Percentiles rank a stretch among this genome's conserved stretches.
These are phyloP conservation scores for Griposia aprilina DNA, from an alignment of 2,888 invertebrate genomes.

Conservation along the genomic window DNA sequence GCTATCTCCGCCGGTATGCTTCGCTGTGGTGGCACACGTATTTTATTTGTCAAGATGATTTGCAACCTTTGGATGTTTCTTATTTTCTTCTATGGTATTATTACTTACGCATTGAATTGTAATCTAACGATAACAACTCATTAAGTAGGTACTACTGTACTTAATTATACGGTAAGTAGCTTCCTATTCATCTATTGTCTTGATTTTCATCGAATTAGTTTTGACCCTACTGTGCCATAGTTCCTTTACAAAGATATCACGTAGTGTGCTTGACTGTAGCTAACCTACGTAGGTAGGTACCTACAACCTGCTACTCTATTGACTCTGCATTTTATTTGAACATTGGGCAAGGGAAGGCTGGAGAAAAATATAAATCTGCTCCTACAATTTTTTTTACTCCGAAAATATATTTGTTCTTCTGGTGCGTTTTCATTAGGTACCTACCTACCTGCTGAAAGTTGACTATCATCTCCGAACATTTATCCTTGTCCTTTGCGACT, in stretches of 20 bases:
- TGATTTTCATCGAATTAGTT: constrained; percentile 25
- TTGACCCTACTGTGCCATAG: constrained; percentile 2
- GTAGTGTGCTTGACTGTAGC: neutral
- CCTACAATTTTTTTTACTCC: neutral
- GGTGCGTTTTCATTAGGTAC: neutral
- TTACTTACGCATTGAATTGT: neutral
- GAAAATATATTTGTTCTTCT: neutral
- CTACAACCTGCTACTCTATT: neutral
- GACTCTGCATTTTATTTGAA: neutral
- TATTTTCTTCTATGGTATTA: constrained; percentile 9
- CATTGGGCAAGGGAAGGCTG: neutral
- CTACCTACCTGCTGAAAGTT: neutral
- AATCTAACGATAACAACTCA: constrained; percentile 11
- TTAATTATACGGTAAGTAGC: neutral
- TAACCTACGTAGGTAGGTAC: neutral
- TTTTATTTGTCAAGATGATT: constrained; percentile 10
- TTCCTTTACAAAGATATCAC: neutral
- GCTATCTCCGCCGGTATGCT: constrained; percentile 1
- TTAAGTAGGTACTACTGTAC: neutral
- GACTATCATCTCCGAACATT: neutral
- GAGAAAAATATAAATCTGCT: neutral
- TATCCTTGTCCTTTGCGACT: neutral
- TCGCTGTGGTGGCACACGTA: too few species aligned
- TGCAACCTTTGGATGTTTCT: constrained; percentile 4
- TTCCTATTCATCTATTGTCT: constrained; percentile 15